These are phyloP conservation scores for Scolanthus callimorphus DNA, from an alignment of 92 coral and sea anemone genomes.

Conservation along the genomic window DNA sequence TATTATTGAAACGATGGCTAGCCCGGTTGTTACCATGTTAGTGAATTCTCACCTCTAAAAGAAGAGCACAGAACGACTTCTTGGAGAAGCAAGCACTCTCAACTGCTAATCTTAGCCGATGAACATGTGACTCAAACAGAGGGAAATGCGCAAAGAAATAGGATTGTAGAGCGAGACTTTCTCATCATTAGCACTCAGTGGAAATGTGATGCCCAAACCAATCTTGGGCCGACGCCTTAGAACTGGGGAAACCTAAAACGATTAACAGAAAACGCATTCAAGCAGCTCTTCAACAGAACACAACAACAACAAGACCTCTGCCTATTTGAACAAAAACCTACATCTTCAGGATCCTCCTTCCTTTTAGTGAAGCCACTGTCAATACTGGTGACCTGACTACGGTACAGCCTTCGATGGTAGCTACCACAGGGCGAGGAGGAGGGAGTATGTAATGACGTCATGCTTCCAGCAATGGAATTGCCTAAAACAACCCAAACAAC, in stretches of 20 bases:
- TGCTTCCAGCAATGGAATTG: slow-evolving; percentile 33
- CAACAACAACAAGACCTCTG: too few relatives aligned
- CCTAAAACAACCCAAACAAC: too few relatives aligned
- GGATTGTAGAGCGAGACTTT: slow-evolving; percentile 83
- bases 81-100: slow-evolving; percentile 84
- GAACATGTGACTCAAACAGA: slow-evolving; percentile 78
- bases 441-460: slow-evolving; percentile 36
- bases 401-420: slow-evolving; percentile 79
- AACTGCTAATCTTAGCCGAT: slow-evolving; percentile 68
- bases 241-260: too few relatives aligned
- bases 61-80: slow-evolving; percentile 62
- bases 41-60: slow-evolving; percentile 68
- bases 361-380: slow-evolving; percentile 72
- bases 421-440: slow-evolving; percentile 86
- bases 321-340: too few relatives aligned
- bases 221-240: slow-evolving; percentile 85
- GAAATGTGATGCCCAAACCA: slow-evolving; percentile 82
- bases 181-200: slow-evolving; percentile 76
- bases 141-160: slow-evolving; percentile 96
- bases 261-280: too few relatives aligned
- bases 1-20: too few relatives aligned
- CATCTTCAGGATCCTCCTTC: slow-evolving; percentile 82
- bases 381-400: slow-evolving; percentile 91
- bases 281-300: too few relatives aligned
- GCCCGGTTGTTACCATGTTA: too few relatives aligned